Evolutionary conservation across 2,797 vertebrate species (phyloP).

Genomic region (Argya squamiceps): DNA sequence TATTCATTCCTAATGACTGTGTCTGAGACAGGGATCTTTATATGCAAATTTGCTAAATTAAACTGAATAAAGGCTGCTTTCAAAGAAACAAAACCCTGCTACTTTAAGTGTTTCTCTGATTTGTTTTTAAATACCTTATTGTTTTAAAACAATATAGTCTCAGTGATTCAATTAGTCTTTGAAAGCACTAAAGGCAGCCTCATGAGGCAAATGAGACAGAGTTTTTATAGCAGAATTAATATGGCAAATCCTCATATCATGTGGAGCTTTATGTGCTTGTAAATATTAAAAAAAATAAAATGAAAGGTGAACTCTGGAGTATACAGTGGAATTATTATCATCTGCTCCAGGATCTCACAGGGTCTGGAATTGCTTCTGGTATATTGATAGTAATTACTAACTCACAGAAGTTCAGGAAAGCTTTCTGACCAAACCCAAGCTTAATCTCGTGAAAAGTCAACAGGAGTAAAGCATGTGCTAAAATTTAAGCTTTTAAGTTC

Average conservation of each 20-base stretch:
- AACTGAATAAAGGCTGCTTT: neutral
- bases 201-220: conserved; percentile 35
- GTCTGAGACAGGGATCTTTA: neutral
- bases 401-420: conserved; percentile 27
- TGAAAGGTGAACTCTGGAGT: conserved; percentile 21
- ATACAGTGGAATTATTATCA: neutral
- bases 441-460: neutral
- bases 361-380: neutral
- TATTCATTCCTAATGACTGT: neutral
- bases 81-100: neutral
- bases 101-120: neutral
- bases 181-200: conserved; percentile 24
- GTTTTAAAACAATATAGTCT: conserved; percentile 8
- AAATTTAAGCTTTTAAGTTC: neutral
- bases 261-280: conserved; percentile 25
- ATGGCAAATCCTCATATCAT: conserved; percentile 45
- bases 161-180: conserved; percentile 27
- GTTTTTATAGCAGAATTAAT: conserved; percentile 55
- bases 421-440: conserved; percentile 14
- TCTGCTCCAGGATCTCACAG: conserved; percentile 10
- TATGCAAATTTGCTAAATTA: neutral
- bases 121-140: conserved; percentile 37
- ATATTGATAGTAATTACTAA: neutral
- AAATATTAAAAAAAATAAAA: neutral
- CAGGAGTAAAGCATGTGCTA: neutral